phyloP scores from a whole-genome alignment of 2,797 vertebrate genomes.

The Capromys pilorides region DNA sequence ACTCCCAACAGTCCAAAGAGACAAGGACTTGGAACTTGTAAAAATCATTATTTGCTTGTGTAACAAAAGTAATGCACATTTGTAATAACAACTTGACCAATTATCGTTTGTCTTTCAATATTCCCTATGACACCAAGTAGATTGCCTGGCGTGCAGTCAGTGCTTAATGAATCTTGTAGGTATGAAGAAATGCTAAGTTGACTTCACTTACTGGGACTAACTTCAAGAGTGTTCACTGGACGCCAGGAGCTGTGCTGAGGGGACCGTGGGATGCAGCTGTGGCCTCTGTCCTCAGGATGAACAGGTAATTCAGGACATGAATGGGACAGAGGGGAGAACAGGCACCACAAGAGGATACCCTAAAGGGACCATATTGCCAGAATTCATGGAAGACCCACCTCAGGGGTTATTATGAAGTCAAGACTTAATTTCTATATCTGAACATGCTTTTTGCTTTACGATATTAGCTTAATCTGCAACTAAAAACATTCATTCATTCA shows the following conservation, averaged over 20 bases:
- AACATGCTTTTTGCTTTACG: not conserved
- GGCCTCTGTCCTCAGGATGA: not conserved
- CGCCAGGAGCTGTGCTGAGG: not conserved
- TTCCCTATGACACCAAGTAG: not conserved
- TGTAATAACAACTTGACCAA: conserved; percentile 15
- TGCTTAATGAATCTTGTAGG: conserved; percentile 46
- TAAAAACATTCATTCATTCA: not conserved
- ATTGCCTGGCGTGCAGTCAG: not conserved
- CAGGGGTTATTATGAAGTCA: not conserved
- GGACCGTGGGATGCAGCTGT: not conserved
- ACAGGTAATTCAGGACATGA: not conserved
- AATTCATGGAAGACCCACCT: not conserved
- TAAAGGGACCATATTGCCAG: not conserved
- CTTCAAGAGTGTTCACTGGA: not conserved
- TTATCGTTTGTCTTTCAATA: not conserved
- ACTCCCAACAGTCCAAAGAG: conserved; percentile 25
- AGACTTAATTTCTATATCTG: not conserved
- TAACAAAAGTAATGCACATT: not conserved
- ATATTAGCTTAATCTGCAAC: not conserved
- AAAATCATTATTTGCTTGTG: not conserved
- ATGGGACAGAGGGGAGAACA: not conserved
- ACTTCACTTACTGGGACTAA: not conserved
- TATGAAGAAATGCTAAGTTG: conserved; percentile 1
- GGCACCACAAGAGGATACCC: not conserved
- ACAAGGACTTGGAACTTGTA: conserved; percentile 16